Evolutionary conservation across 35 echinoderm and acorn worm species (phyloP), one percentile per base, ranked within the genome.

Genomic region (Heliocidaris tuberculata): DNA sequence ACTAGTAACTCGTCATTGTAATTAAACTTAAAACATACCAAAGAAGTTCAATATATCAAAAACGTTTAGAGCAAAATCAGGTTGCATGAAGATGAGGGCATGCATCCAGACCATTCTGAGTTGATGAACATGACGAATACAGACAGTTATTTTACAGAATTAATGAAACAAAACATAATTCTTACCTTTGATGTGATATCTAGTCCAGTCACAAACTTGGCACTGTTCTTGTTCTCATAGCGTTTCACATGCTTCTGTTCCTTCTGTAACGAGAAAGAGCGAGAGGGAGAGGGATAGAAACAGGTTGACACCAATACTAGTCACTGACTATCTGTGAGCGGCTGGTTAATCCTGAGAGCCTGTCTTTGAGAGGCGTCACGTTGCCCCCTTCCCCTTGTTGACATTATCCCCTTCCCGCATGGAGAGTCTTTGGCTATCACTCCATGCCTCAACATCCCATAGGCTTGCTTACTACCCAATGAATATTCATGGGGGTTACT

Each of bases 191-290:
- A 93, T 30, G 91, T 93, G 24, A 93, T 59, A 54, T 93, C 91
- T 30, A 93, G 50, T 93, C 91, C 91, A 31, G 91, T 93, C 91
- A 93, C 91, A 93, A 93, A 93, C 48, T 93, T 93, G 91, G 48
- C 91, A 93, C 91, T 59, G 29, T 59, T 93, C 91, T 93, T 93
- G 91, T 93, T 93, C n/a, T 93, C 91, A 59, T 93, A 93, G 21
- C 91, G 91, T 48, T 93, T 93, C 47, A 93, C 91, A 93, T 93
- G 31, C 91, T 93, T 48, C 48, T 48, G 31, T 48, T 93, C 8
- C 50, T 52, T 31, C 31, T 32, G 50, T 30, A 54, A 56, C 21
- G 4, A 48, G 13, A 93, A 32, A 89, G 31, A 89, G 87, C 31
- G 87, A 89, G 87, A 32, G 47, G 13, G 29, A 47, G 85, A 29